Base-by-base conservation (phyloP, 35 echinoderm and acorn worm genomes). In the Apostichopus parvimensis region DNA sequence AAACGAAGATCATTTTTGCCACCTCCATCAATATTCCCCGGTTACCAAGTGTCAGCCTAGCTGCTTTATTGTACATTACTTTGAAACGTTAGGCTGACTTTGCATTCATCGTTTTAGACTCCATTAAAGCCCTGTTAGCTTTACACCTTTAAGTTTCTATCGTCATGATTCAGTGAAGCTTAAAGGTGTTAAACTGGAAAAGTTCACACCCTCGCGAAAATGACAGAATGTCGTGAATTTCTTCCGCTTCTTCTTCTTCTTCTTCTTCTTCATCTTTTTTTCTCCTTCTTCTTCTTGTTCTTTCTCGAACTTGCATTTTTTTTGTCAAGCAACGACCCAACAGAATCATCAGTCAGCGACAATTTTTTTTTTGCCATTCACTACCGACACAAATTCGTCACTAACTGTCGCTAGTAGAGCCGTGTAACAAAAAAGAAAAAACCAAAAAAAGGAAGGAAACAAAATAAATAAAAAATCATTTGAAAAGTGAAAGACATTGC, bases 131-230 rank as follows among this genome's bases (percentile, higher is more conserved):
- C 61, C 86, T 66, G 86, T 88, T 88, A 73, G 86, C 61, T 88
- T 88, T 73, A 88, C 86, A 73, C 86, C 86, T 88, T 88, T 53
- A 64, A 6, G n/a, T 26, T 45, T 68, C 61, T 88, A 18, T 73
- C 86, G 57, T 88, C 86, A 88, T 88, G 86, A 72, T 72, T 54
- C 86, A 73, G 61, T 88, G 86, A 88, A 88, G 86, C 86, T 88
- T 88, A 71, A 88, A 88, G 86, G 86, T 88, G 86, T 88, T 73
- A 88, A 88, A 73, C 86, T 88, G 86, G 86, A 73, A 68, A 73
- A 88, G 86, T 88, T 88, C 86, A 88, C 86, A 72, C 86, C 86
- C 81, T 84, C 57, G 57, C 81, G 81, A 84, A 84, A 88, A 88
- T 73, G 86, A 88, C 86, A 73, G 62, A 73, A 88, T 88, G 86